Base-by-base conservation (phyloP, 2,113 vertebrate genomes). In the Semnornis frantzii region DNA sequence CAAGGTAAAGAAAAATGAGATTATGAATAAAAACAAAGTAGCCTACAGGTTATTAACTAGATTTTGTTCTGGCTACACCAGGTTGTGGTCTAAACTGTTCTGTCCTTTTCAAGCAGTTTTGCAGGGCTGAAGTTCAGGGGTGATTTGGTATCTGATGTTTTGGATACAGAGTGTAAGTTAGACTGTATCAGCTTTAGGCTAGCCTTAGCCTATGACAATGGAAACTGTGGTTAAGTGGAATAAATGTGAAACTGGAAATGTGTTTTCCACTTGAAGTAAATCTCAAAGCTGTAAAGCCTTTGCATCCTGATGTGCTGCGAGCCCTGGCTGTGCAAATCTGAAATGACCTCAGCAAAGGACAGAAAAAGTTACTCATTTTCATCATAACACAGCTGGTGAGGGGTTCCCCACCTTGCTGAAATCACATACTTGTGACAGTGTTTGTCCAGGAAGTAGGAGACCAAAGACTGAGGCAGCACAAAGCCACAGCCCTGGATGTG, bases 381-480 rank as follows among this genome's bases (percentile, higher is more conserved):
- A 64, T 60, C 74, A 75, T 90, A 87, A 88, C 65, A 90, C 76
- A 95, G 93, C 76, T 90, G 85, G 48, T 8, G 2, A 93, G 93
- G 28, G 57, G 82, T 8, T 85, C 58, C 65, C 75, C 69, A 10
- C 34, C 48, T 93, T 64, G 90, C 76, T 91, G 74, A 90, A 90
- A 71, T n/a, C 66, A 7, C 72, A 23, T 34, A 63, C 42, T 62
- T 94, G 54, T 68, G 48, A 90, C 89, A 83, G 64, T n/a, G 60
- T 72, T 90, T 83, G 69, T 20, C 72, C 85, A 95, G 85, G 76
- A 94, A 94, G 76, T 81, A 76, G 82, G 80, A 95, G 72, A 93
- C 65, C 57, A 63, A 81, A 87, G 72, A 65, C 72, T 57, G 60
- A 90, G 46, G 82, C 92, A 88, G 62, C 79, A 81, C 57, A 87